These are phyloP conservation scores for Colletes gigas DNA, from an alignment of 1,140 invertebrate species.

Conservation along the genomic window DNA sequence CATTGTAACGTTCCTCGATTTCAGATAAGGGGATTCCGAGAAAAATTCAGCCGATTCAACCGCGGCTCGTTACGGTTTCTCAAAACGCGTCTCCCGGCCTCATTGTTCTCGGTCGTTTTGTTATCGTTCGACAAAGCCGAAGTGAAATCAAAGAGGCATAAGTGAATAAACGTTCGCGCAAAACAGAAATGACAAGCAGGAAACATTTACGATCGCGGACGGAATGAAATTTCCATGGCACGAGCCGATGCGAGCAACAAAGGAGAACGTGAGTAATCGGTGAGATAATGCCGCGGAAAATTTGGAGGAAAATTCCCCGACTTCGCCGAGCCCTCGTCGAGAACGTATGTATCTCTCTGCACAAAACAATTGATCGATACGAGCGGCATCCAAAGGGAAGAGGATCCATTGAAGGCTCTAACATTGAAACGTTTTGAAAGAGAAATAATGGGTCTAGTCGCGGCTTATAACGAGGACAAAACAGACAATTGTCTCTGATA, in stretches of 20 bases:
- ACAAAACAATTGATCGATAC: not conserved
- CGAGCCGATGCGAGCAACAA: not conserved
- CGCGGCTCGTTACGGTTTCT: not conserved
- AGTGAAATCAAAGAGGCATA: not conserved
- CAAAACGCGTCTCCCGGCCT: not conserved
- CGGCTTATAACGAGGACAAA: no score
- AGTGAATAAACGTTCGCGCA: no score
- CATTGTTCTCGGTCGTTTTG: not conserved
- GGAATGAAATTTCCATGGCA: not conserved
- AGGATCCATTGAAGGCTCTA: not conserved
- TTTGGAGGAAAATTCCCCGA: constrained; percentile 22
- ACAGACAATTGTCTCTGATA: no score
- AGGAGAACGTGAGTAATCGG: constrained; percentile 5
- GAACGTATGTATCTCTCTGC: not conserved
- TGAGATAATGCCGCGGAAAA: constrained; percentile 25
- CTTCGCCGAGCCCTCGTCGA: not conserved
- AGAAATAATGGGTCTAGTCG: not conserved
- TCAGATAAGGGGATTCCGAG: not conserved
- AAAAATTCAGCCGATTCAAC: not conserved
- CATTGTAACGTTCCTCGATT: not conserved
- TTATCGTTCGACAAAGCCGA: no score
- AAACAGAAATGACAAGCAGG: not conserved
- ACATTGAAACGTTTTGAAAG: not conserved
- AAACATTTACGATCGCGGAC: not conserved
- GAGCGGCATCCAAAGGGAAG: not conserved